Evolutionary conservation across 1,140 invertebrate genomes (phyloP).

Genomic region (Pachypeltis micranthus): DNA sequence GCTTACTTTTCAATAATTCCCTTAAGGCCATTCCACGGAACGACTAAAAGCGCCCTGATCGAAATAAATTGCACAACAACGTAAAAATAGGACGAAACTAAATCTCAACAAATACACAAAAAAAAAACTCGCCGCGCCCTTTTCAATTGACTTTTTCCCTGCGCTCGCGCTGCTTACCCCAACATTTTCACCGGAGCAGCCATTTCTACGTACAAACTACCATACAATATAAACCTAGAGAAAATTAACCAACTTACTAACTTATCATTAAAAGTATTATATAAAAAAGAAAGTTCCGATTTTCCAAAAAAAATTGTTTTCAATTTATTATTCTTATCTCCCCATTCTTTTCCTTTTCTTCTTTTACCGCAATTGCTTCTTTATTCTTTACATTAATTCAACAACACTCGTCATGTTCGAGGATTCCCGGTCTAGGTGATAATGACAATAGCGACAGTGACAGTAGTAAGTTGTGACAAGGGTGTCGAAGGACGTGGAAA

Average conservation of each 20-base stretch:
- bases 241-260: slow-evolving; percentile 21
- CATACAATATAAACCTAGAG: slow-evolving; percentile 17
- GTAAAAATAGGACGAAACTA: neutral
- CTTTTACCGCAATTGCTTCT: too few species aligned
- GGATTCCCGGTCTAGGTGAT: too few species aligned
- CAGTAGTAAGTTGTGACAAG: neutral
- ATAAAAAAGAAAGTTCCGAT: slow-evolving; percentile 14
- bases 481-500: neutral
- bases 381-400: too few species aligned
- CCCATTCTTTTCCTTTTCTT: neutral
- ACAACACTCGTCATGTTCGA: too few species aligned
- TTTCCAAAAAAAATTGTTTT: neutral
- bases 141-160: too few species aligned
- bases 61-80: neutral
- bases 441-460: neutral
- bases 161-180: too few species aligned
- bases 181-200: neutral
- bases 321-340: neutral
- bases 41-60: neutral
- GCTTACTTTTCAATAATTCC: neutral
- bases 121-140: too few species aligned
- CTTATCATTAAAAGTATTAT: slow-evolving; percentile 21
- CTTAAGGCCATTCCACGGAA: neutral
- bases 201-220: neutral
- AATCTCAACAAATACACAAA: neutral